A percentile compares a stretch with the other conserved stretches of the same genome.
phyloP scores from a whole-genome alignment of 1,140 invertebrate genomes.

The Drepana arcuata region DNA sequence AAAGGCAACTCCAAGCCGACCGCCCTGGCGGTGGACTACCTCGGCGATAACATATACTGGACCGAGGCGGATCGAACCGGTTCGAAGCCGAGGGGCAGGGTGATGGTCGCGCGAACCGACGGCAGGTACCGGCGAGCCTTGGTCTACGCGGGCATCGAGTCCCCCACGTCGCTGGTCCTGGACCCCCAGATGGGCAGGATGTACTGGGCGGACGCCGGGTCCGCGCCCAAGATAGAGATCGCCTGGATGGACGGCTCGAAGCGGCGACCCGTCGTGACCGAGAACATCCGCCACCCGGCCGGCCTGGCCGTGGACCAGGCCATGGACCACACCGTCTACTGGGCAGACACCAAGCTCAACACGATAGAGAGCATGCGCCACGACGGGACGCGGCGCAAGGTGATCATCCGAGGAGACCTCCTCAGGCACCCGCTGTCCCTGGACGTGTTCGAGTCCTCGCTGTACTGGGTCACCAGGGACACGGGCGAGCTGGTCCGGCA shows the following conservation, averaged over 20 bases:
- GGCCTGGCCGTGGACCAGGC: constrained; percentile 92
- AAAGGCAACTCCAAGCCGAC: constrained; percentile 87
- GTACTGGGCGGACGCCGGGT: constrained; percentile 92
- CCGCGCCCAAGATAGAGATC: constrained; percentile 87
- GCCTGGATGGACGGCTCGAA: constrained; percentile 97
- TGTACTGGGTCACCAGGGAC: constrained; percentile 92
- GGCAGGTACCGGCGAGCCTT: constrained; percentile 90
- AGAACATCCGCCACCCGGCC: constrained; percentile 86
- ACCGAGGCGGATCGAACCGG: constrained; percentile 87
- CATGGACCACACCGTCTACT: constrained; percentile 92
- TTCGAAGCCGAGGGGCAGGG: constrained; percentile 79
- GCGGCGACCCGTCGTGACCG: constrained; percentile 83
- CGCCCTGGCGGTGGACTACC: constrained; percentile 91
- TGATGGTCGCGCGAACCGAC: constrained; percentile 91
- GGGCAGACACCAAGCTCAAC: constrained; percentile 96
- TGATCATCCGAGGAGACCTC: constrained; percentile 80
- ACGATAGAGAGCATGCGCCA: constrained; percentile 91
- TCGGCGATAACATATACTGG: constrained; percentile 95
- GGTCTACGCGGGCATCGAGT: constrained; percentile 79
- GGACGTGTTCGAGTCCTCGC: constrained; percentile 92
- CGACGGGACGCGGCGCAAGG: constrained; percentile 85
- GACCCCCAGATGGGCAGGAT: constrained; percentile 89
- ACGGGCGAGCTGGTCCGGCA: constrained; percentile 88
- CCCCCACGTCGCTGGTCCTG: constrained; percentile 88
- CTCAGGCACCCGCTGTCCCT: constrained; percentile 88